Conservation (phyloP, 1,140 invertebrate genomes). For the Akabosia matsudoensis region DNA sequence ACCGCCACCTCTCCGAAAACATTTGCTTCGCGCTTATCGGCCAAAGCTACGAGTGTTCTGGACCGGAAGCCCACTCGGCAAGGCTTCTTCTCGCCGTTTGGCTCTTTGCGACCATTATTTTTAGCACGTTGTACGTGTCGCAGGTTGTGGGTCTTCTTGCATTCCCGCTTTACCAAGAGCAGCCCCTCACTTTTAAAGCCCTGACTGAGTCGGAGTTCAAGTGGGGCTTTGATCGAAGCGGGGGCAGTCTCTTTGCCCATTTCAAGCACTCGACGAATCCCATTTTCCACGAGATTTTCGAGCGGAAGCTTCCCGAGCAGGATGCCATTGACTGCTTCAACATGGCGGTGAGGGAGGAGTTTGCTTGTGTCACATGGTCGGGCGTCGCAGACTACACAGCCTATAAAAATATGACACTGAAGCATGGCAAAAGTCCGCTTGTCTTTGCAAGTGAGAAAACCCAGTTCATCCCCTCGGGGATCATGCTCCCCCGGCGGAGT, state of each 20-base stretch:
- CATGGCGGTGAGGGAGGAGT: neutral
- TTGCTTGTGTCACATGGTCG: neutral
- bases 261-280: neutral
- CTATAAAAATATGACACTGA: neutral
- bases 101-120: neutral
- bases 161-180: neutral
- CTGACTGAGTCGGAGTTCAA: neutral
- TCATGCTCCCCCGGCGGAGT: neutral
- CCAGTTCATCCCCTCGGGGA: neutral
- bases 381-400: neutral
- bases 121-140: conserved; percentile 11
- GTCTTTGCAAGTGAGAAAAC: neutral
- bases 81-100: neutral
- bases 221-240: neutral
- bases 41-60: neutral
- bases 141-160: neutral
- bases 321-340: neutral
- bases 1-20: neutral
- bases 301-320: neutral
- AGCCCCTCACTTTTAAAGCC: neutral
- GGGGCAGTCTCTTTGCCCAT: neutral
- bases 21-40: neutral
- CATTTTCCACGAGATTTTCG: neutral
- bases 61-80: neutral
- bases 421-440: neutral